Evolutionary conservation across 1,140 invertebrate genomes (phyloP), one percentile per base, ranked within the genome.

Genomic region (Hyposmocoma kahamanoa): DNA sequence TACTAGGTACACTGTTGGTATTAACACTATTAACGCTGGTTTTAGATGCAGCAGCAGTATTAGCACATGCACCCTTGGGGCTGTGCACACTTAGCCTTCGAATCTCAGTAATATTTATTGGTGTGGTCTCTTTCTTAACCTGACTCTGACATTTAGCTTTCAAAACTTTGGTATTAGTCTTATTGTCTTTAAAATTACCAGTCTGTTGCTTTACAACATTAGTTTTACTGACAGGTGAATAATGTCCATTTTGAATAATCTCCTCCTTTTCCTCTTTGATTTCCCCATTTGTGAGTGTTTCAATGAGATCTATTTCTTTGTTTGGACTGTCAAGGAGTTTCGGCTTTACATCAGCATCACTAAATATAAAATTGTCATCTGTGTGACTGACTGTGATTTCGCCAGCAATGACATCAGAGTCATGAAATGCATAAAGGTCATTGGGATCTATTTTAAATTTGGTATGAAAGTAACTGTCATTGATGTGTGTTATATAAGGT

Each of bases 381-480:
- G 82, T 85, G 32, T 85, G 72, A 56, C 71, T 74, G 1, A 83
- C 82, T 43, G 82, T 85, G 45, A 85, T 83, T 59, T 85, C 82
- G 46, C 72, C 68, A 46, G 82, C 82, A 42, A 85, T 76, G 13
- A 85, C 71, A 67, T 85, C 82, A n/a, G 82, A 80, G 52, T 85
- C 82, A 56, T 85, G 74, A 63, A 85, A 85, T 43, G 81, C 83
- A 50, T 84, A 84, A 26, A 86, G 57, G 47, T 83, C 80, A 60
- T 74, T 82, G 38, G 81, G 76, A 69, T 86, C 84, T 64, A 84
- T 82, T 76, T 84, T 86, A 62, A 80, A 84, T 76, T 83, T 86
- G 50, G 76, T 74, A 60, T 80, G 71, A 48, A 74, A 85, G 42
- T 70, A 84, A 45, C 75, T 84, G 53, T 85, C 82, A 67, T 68